Evolutionary conservation across 1,140 invertebrate species (phyloP).

Genomic region (Danaus plexippus): DNA sequence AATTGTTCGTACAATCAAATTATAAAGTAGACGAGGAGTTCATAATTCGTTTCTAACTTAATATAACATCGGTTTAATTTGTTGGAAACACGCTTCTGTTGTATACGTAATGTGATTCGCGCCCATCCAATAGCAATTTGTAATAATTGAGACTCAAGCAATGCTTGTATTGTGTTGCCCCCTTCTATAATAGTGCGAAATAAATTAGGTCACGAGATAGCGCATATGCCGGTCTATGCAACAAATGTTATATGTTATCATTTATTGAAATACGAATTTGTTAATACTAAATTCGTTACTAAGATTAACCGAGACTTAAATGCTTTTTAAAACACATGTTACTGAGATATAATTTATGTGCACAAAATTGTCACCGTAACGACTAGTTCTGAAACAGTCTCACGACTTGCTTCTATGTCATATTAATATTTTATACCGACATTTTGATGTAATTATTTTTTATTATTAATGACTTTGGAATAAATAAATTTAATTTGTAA

Average conservation of each 20-base stretch:
- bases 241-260: too few relatives aligned
- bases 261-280: too few relatives aligned
- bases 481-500: too few relatives aligned
- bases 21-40: constrained; percentile 33
- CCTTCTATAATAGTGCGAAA: constrained; percentile 18
- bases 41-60: constrained; percentile 52
- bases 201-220: constrained; percentile 7
- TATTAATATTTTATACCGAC: constrained; percentile 7
- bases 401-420: constrained; percentile 11
- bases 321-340: constrained; percentile 10
- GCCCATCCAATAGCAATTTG: constrained; percentile 59
- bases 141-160: constrained; percentile 59
- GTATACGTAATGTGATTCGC: constrained; percentile 45
- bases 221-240: too few relatives aligned
- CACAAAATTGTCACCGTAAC: constrained; percentile 15
- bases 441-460: too few relatives aligned
- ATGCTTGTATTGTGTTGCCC: constrained; percentile 34
- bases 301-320: too few relatives aligned
- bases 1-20: constrained; percentile 14
- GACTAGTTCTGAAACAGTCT: constrained; percentile 6
- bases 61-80: constrained; percentile 43
- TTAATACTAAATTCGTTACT: too few relatives aligned
- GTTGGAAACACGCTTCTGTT: constrained; percentile 37
- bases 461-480: too few relatives aligned
- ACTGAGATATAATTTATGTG: constrained; percentile 11